Conservation (phyloP, 2,888 invertebrate species). For the Pachymerium ferrugineum region DNA sequence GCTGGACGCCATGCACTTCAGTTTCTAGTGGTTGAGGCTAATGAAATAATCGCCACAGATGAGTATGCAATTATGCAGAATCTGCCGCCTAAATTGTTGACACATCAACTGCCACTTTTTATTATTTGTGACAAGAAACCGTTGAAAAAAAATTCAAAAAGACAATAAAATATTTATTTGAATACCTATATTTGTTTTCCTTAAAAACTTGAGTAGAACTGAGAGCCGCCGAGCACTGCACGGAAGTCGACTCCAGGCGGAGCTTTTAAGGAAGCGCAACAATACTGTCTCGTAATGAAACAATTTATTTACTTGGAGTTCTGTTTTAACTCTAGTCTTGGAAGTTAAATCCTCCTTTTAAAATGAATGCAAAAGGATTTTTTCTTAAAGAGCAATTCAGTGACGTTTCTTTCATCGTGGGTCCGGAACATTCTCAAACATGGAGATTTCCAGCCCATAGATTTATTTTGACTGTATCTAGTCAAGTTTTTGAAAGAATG, state of each 20-base stretch:
- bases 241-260: no score
- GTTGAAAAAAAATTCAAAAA: not conserved
- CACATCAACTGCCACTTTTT: not conserved
- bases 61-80: not conserved
- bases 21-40: not conserved
- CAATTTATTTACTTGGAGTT: not conserved
- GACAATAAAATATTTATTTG: not conserved
- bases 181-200: not conserved
- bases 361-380: not conserved
- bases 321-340: no score
- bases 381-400: not conserved
- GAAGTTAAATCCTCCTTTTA: not conserved
- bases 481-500: slow-evolving; percentile 8
- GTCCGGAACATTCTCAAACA: not conserved
- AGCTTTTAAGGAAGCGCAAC: not conserved
- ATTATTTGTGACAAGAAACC: not conserved
- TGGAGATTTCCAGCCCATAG: not conserved
- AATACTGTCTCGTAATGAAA: no score
- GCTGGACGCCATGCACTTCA: not conserved
- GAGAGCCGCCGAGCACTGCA: not conserved
- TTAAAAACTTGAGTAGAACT: not conserved
- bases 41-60: not conserved
- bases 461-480: not conserved
- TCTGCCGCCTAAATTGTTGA: not conserved
- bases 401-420: slow-evolving; percentile 3